Evolutionary conservation across 2,888 invertebrate species (phyloP).

Genomic region (Brachynemurus nebulosus): DNA sequence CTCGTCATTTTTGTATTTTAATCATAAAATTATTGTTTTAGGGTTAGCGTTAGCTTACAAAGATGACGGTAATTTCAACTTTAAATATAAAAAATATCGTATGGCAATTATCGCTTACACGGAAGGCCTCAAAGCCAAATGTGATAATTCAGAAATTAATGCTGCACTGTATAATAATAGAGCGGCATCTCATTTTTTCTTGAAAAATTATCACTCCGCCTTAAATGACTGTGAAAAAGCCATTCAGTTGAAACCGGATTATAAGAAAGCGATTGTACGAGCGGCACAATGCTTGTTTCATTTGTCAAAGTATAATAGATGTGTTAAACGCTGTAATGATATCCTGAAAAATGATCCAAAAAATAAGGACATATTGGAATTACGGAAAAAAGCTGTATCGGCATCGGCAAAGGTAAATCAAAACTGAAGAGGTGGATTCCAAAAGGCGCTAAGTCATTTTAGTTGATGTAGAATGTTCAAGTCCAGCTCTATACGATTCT

Average conservation of each 20-base stretch:
- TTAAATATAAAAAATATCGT: slow-evolving; percentile 85
- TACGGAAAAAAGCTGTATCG: slow-evolving; percentile 43
- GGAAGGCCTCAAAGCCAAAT: slow-evolving; percentile 72
- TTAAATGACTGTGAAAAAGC: slow-evolving; percentile 70
- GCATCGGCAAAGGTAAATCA: too few species aligned
- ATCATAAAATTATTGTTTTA: too few species aligned
- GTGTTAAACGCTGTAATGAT: slow-evolving; percentile 56
- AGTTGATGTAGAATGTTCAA: too few species aligned
- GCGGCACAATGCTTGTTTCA: slow-evolving; percentile 62
- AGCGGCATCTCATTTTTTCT: slow-evolving; percentile 73
- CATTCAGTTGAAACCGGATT: slow-evolving; percentile 56
- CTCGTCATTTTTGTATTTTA: too few species aligned
- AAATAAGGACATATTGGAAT: slow-evolving; percentile 38
- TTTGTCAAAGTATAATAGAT: slow-evolving; percentile 52
- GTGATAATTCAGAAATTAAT: slow-evolving; percentile 50
- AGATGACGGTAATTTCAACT: slow-evolving; percentile 92
- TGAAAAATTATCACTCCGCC: slow-evolving; percentile 70
- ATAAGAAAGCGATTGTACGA: slow-evolving; percentile 60
- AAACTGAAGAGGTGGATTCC: too few species aligned
- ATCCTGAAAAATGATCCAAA: slow-evolving; percentile 42
- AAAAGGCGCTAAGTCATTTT: too few species aligned
- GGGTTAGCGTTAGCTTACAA: slow-evolving; percentile 82
- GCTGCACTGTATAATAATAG: slow-evolving; percentile 83
- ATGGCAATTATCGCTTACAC: slow-evolving; percentile 71
- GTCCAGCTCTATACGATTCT: too few species aligned